Evolutionary conservation across 2,888 invertebrate genomes (phyloP).

Genomic region (Ceriagrion tenellum): DNA sequence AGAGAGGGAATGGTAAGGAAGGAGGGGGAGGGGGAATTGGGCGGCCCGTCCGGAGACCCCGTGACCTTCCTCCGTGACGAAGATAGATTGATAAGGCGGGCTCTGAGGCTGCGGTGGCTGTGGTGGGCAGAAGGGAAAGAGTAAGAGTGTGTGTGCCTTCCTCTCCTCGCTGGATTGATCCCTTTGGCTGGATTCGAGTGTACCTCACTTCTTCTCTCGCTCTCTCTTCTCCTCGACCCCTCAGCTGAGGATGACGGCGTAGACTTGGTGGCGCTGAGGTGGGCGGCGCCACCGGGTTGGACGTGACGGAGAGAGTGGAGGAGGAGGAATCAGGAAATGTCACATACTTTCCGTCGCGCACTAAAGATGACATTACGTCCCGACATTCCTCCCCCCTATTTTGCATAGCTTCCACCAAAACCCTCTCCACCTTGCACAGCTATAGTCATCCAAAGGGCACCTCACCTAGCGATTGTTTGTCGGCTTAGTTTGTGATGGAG

Average conservation of each 20-base stretch:
- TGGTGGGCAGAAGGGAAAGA: background rate
- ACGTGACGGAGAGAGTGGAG: background rate
- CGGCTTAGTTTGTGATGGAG: too few species aligned
- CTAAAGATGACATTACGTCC: background rate
- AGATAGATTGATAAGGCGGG: slow-evolving; percentile 49
- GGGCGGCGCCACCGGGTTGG: background rate
- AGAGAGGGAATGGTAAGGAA: too few species aligned
- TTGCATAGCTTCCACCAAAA: too few species aligned
- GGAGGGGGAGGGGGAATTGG: background rate
- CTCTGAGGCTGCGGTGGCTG: background rate
- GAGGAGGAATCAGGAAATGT: background rate
- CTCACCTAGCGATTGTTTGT: too few species aligned
- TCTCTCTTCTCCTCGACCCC: background rate
- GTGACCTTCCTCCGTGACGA: slow-evolving; percentile 40
- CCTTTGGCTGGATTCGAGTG: background rate
- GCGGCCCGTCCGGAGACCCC: background rate
- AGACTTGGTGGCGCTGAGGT: background rate
- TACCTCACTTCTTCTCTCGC: background rate
- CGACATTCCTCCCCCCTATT: too few species aligned
- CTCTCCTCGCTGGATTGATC: background rate
- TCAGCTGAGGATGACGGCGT: background rate
- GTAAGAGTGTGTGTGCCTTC: background rate
- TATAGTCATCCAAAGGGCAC: too few species aligned
- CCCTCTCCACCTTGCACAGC: too few species aligned
- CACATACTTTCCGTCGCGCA: background rate